Conservation (phyloP, 37 sponge, comb jelly and placozoan species). For the Ianthella basta region DNA sequence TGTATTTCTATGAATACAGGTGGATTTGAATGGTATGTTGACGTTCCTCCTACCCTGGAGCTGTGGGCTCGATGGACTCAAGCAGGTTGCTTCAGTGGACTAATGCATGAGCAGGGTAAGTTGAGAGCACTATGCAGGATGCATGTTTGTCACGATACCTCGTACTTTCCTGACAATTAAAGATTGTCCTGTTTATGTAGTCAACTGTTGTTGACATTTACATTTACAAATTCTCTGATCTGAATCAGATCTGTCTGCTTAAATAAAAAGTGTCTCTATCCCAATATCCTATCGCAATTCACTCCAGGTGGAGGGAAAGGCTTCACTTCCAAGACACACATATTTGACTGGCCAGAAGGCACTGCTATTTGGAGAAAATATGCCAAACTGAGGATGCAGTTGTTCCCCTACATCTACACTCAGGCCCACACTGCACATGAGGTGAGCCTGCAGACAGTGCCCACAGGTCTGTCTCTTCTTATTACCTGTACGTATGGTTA, state of each 20-base stretch:
- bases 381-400: conserved; percentile 64
- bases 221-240: too few relatives aligned
- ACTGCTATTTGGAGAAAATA: conserved; percentile 62
- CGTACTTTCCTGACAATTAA: too few relatives aligned
- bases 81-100: conserved; percentile 63
- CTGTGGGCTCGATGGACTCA: conserved; percentile 68
- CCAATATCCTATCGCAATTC: neutral
- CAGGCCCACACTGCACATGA: conserved; percentile 66
- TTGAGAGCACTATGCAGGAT: neutral
- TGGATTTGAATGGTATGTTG: conserved; percentile 76
- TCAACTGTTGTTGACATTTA: too few relatives aligned
- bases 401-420: conserved; percentile 70
- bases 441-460: conserved; percentile 7
- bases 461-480: neutral
- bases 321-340: conserved; percentile 49
- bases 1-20: conserved; percentile 25
- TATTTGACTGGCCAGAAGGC: conserved; percentile 67
- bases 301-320: conserved; percentile 56
- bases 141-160: neutral
- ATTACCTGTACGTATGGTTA: too few relatives aligned
- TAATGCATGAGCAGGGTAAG: conserved; percentile 66
- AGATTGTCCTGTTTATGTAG: too few relatives aligned
- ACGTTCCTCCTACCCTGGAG: conserved; percentile 51
- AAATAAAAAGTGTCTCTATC: neutral
- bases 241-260: too few relatives aligned